Evolutionary conservation across 2,113 vertebrate species (phyloP).

Genomic region (Paramormyrops kingsleyae): DNA sequence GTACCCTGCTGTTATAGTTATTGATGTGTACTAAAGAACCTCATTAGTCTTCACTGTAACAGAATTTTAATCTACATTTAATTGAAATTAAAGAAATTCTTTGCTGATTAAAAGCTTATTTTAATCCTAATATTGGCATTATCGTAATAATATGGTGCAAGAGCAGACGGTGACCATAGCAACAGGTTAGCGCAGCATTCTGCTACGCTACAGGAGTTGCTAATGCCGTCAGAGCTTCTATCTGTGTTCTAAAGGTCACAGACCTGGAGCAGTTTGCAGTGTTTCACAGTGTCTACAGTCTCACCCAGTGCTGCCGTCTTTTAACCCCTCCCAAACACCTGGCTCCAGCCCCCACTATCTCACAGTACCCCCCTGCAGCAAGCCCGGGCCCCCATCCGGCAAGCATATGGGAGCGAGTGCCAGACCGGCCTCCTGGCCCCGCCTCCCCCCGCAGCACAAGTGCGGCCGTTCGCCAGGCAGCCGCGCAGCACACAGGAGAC

Average conservation of each 20-base stretch:
- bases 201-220: not conserved
- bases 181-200: not conserved
- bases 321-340: not conserved
- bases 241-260: not conserved
- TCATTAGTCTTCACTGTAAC: not conserved
- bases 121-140: not conserved
- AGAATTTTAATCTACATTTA: conserved; percentile 1
- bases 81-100: not conserved
- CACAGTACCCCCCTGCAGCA: not conserved
- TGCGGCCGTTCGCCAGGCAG: conserved; percentile 47
- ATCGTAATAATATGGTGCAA: not conserved
- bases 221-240: not conserved
- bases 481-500: conserved; percentile 11
- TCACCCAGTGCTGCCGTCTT: not conserved
- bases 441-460: conserved; percentile 57
- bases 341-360: not conserved
- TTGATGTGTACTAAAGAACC: not conserved
- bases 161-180: not conserved
- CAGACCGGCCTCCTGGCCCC: conserved; percentile 38
- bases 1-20: not conserved
- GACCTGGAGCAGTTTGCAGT: not conserved
- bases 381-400: conserved; percentile 35
- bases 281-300: not conserved
- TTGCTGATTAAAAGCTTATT: not conserved
- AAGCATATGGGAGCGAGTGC: conserved; percentile 52